Conservation (phyloP, 2,888 invertebrate genomes). For the Rambutsinella grinnellia region DNA sequence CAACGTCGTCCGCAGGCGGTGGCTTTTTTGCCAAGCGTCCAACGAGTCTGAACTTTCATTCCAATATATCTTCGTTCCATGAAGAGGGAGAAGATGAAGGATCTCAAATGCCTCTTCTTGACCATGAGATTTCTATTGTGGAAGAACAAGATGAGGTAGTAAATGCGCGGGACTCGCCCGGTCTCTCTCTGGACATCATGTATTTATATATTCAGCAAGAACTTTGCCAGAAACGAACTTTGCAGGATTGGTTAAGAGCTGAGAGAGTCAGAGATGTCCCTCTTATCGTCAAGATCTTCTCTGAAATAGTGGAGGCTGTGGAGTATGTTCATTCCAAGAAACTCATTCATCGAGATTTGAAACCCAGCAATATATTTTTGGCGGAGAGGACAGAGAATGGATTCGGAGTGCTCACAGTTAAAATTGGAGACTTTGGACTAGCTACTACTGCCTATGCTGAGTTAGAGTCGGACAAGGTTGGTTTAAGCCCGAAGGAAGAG, state of each 20-base stretch:
- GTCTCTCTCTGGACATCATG: slow-evolving; percentile 69
- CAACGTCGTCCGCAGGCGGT: slow-evolving; percentile 24
- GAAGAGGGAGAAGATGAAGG: slow-evolving; percentile 6
- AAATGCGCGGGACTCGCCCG: neutral
- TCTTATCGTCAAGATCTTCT: slow-evolving; percentile 79
- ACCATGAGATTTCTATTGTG: neutral
- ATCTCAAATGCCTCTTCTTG: slow-evolving; percentile 1
- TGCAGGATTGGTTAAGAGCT: slow-evolving; percentile 87
- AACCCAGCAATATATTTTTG: slow-evolving; percentile 73
- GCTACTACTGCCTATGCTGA: slow-evolving; percentile 87
- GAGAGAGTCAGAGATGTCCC: slow-evolving; percentile 71
- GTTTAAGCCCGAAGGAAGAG: slow-evolving; percentile 13
- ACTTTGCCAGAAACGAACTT: slow-evolving; percentile 87
- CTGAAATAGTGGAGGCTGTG: slow-evolving; percentile 94
- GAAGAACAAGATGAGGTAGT: slow-evolving; percentile 56
- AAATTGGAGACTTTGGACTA: slow-evolving; percentile 99
- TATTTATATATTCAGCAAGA: slow-evolving; percentile 96
- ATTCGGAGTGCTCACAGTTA: slow-evolving; percentile 69
- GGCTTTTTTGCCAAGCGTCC: slow-evolving; percentile 61
- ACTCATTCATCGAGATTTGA: slow-evolving; percentile 95
- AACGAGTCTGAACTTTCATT: slow-evolving; percentile 57
- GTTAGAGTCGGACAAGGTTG: slow-evolving; percentile 27
- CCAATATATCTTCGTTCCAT: slow-evolving; percentile 37
- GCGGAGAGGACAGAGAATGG: slow-evolving; percentile 54
- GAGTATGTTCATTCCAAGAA: slow-evolving; percentile 94